A percentile compares a stretch with the other conserved stretches of the same genome.
Conservation (phyloP, 2,797 vertebrate species). For the Pipistrellus kuhlii region DNA sequence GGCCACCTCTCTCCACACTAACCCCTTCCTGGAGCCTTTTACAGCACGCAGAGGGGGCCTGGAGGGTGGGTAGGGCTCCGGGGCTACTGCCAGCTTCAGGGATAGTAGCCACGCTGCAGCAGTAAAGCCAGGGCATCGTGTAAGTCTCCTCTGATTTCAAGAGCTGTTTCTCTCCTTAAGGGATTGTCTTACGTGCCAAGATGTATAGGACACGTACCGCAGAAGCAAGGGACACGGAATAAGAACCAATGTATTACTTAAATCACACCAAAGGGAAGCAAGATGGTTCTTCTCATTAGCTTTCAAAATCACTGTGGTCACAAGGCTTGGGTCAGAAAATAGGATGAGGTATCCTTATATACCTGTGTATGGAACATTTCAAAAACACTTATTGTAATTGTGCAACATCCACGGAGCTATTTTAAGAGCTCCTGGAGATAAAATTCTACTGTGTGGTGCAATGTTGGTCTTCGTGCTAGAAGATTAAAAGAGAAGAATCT, state of each 20-base stretch:
- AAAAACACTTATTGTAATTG: conserved; percentile 68
- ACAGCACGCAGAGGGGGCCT: neutral
- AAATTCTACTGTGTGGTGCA: conserved; percentile 53
- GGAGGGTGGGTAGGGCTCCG: neutral
- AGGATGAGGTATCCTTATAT: conserved; percentile 2
- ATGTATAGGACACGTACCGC: neutral
- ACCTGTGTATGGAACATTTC: conserved; percentile 45
- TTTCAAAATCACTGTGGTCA: conserved; percentile 67
- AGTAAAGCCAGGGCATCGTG: neutral
- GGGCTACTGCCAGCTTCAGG: neutral
- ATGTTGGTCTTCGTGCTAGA: conserved; percentile 58
- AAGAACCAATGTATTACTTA: conserved; percentile 29
- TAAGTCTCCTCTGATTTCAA: conserved; percentile 62
- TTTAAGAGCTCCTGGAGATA: conserved; percentile 45
- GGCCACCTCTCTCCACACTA: neutral
- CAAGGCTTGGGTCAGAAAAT: conserved; percentile 65
- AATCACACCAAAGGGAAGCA: conserved; percentile 24
- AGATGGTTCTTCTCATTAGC: conserved; percentile 64
- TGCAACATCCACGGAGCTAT: conserved; percentile 7
- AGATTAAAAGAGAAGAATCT: conserved; percentile 60
- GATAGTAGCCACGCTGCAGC: neutral
- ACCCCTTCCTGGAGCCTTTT: neutral
- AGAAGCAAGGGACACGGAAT: neutral
- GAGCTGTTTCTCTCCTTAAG: conserved; percentile 53
- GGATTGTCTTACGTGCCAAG: neutral